These are phyloP conservation scores for Stegodyphus dumicola DNA, from an alignment of 1,140 invertebrate species.

Conservation along the genomic window DNA sequence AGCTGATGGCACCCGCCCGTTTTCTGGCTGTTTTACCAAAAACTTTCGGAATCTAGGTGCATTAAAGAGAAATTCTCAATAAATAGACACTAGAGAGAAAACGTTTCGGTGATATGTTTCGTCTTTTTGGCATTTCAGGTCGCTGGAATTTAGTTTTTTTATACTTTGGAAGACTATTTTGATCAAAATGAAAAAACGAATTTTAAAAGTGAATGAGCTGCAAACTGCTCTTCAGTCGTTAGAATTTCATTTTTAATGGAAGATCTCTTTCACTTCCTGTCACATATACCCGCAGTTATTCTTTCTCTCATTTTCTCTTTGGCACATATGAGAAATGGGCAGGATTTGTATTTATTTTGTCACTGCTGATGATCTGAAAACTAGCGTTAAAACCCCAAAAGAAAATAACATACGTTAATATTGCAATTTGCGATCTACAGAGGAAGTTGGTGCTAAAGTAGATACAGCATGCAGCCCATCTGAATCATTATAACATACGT, in stretches of 20 bases:
- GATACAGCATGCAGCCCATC: conserved; percentile 42
- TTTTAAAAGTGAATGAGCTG: conserved; percentile 31
- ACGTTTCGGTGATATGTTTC: conserved; percentile 53
- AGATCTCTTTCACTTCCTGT: conserved; percentile 1
- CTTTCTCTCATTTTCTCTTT: conserved; percentile 21
- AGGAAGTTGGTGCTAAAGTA: background rate
- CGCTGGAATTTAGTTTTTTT: conserved; percentile 44
- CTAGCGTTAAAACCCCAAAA: background rate
- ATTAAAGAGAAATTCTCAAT: conserved; percentile 58
- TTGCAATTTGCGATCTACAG: background rate
- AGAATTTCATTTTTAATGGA: background rate
- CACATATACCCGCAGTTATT: background rate
- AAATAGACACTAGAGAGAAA: conserved; percentile 51
- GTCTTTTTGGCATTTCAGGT: conserved; percentile 52
- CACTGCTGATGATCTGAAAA: background rate
- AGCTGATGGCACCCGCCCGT: conserved; percentile 61
- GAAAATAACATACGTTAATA: background rate
- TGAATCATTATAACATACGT: conserved; percentile 1
- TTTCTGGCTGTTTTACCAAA: conserved; percentile 52
- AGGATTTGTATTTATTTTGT: conserved; percentile 25
- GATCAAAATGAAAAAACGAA: conserved; percentile 46
- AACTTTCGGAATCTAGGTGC: conserved; percentile 54
- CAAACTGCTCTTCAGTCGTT: conserved; percentile 32
- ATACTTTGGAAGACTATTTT: conserved; percentile 58
- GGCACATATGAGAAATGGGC: conserved; percentile 45